Percentiles rank a stretch among this genome's conserved stretches.
These are phyloP conservation scores for Halichondria panicea DNA, from an alignment of 37 sponge, comb jelly and placozoan species.

Conservation along the genomic window DNA sequence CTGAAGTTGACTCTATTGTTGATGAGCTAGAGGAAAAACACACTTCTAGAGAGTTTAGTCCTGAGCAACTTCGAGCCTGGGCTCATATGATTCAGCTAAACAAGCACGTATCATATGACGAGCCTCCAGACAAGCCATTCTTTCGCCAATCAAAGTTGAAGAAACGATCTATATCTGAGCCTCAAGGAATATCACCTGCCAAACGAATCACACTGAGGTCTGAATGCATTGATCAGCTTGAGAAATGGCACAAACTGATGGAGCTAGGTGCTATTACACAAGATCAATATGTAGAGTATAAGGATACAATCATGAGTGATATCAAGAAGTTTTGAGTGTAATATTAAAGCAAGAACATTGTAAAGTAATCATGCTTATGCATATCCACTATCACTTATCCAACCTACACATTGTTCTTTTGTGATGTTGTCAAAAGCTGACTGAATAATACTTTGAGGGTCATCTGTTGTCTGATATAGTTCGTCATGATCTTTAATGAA, in stretches of 20 bases:
- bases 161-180: background rate
- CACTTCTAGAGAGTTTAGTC: background rate
- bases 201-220: constrained; percentile 20
- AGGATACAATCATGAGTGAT: constrained; percentile 37
- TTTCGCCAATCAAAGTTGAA: constrained; percentile 1
- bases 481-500: constrained; percentile 46
- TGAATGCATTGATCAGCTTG: constrained; percentile 40
- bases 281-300: constrained; percentile 20
- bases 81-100: constrained; percentile 53
- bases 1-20: constrained; percentile 37
- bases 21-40: constrained; percentile 28
- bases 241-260: constrained; percentile 47
- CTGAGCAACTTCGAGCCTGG: constrained; percentile 48
- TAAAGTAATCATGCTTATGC: background rate
- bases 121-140: constrained; percentile 48
- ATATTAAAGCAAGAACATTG: background rate
- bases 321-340: constrained; percentile 30
- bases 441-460: constrained; percentile 20
- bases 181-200: constrained; percentile 23
- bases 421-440: constrained; percentile 36
- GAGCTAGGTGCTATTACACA: constrained; percentile 26
- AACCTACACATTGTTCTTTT: constrained; percentile 1
- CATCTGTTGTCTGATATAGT: constrained; percentile 1
- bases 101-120: constrained; percentile 39
- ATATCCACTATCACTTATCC: constrained; percentile 27